A percentile compares a stretch with the other conserved stretches of the same genome.
phyloP scores from a whole-genome alignment of 2,888 invertebrate species.

The Dolomedes plantarius region DNA sequence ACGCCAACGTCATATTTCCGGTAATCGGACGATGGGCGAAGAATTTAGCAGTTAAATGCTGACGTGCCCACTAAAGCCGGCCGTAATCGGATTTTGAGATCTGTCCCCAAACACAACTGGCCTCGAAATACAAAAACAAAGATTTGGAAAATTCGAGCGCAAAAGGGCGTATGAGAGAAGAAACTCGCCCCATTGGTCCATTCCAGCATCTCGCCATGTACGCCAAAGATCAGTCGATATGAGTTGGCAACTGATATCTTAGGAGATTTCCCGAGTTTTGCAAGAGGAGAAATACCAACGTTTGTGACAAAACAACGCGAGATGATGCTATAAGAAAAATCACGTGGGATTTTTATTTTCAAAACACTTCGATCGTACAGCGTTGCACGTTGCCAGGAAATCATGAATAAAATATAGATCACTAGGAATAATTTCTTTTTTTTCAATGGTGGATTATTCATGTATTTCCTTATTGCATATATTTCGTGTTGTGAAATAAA shows the following conservation, averaged over 20 bases:
- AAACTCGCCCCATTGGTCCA: neutral
- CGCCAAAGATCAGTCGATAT: neutral
- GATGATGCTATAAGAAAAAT: neutral
- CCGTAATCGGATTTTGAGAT: neutral
- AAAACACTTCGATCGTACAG: too few species aligned
- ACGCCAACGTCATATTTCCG: too few species aligned
- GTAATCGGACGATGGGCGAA: neutral
- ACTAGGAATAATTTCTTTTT: too few species aligned
- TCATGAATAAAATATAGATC: too few species aligned
- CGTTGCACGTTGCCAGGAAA: too few species aligned
- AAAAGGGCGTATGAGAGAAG: neutral
- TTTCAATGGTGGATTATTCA: too few species aligned
- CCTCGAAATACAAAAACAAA: neutral
- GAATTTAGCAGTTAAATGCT: too few species aligned
- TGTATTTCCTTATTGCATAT: too few species aligned
- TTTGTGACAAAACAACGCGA: neutral
- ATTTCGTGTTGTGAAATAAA: too few species aligned
- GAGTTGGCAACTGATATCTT: neutral
- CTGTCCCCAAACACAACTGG: neutral
- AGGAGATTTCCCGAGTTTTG: neutral
- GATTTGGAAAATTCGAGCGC: neutral
- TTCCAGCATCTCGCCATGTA: neutral
- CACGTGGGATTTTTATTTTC: neutral
- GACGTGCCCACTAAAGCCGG: neutral
- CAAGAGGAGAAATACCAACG: neutral